phyloP scores from a whole-genome alignment of 2,888 invertebrate species.

The Amblyjoppa proteus region DNA sequence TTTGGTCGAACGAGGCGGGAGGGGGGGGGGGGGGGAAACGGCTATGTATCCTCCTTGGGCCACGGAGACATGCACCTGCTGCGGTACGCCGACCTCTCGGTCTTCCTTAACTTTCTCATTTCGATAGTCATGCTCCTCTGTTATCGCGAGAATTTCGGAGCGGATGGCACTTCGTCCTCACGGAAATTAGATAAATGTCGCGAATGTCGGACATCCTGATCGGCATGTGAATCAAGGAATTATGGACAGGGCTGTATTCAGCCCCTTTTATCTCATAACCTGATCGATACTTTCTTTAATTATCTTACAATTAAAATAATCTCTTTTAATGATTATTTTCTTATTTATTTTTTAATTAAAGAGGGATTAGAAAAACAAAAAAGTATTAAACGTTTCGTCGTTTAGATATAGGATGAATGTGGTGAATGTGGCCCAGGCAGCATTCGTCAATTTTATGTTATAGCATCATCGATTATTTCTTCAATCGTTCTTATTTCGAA shows the following conservation, averaged over 20 bases:
- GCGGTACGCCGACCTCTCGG: slow-evolving; percentile 13
- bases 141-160: slow-evolving; percentile 19
- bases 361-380: not conserved
- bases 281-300: not conserved
- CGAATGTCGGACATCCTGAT: too few species aligned
- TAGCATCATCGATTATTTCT: too few species aligned
- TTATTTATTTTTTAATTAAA: not conserved
- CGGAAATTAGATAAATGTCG: too few species aligned
- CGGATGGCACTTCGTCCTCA: not conserved
- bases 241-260: too few species aligned
- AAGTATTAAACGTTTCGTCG: slow-evolving; percentile 30
- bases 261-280: too few species aligned
- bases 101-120: slow-evolving; percentile 53
- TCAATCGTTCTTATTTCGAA: too few species aligned
- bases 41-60: not conserved
- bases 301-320: too few species aligned
- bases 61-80: slow-evolving; percentile 41
- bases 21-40: not conserved
- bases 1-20: slow-evolving; percentile 46
- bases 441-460: too few species aligned
- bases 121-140: slow-evolving; percentile 23
- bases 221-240: too few species aligned
- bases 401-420: not conserved
- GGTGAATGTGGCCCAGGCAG: too few species aligned
- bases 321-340: too few species aligned